Evolutionary conservation across 2,113 vertebrate species (phyloP).

Genomic region (Forbesichthys agassizii): DNA sequence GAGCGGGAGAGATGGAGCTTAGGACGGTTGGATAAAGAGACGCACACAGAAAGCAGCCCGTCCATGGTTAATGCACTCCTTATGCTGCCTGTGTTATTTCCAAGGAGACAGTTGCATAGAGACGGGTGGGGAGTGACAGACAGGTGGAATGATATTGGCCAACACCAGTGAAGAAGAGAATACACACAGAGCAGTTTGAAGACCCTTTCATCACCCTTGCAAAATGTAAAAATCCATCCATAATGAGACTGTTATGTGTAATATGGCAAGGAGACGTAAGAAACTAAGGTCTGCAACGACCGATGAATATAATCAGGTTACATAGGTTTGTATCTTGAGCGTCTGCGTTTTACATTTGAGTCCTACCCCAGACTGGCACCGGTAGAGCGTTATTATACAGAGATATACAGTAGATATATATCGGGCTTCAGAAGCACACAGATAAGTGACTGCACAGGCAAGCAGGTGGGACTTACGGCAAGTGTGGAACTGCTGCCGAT

Average conservation of each 20-base stretch:
- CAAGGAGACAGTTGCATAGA: conserved; percentile 2
- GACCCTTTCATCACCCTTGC: no score
- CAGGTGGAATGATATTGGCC: background rate
- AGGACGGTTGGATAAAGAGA: conserved; percentile 14
- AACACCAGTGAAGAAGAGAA: no score
- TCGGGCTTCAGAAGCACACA: background rate
- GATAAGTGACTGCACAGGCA: background rate
- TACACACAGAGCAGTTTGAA: no score
- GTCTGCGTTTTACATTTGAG: no score
- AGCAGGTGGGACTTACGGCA: conserved; percentile 78
- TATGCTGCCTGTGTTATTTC: background rate
- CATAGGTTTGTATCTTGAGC: background rate
- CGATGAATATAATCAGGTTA: background rate
- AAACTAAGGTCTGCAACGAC: background rate
- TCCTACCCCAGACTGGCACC: no score
- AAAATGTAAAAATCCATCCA: background rate
- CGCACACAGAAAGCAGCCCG: background rate
- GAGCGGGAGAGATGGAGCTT: conserved; percentile 11
- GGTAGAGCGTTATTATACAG: no score
- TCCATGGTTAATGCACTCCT: conserved; percentile 4
- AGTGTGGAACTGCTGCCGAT: conserved; percentile 83
- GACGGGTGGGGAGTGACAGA: background rate
- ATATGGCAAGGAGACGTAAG: background rate
- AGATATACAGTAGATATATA: no score
- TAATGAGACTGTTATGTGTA: background rate